A percentile compares a stretch with the other conserved stretches of the same genome.
These are phyloP conservation scores for Apistogramma diplotaenia DNA, from an alignment of 2,113 vertebrate genomes.

Conservation along the genomic window DNA sequence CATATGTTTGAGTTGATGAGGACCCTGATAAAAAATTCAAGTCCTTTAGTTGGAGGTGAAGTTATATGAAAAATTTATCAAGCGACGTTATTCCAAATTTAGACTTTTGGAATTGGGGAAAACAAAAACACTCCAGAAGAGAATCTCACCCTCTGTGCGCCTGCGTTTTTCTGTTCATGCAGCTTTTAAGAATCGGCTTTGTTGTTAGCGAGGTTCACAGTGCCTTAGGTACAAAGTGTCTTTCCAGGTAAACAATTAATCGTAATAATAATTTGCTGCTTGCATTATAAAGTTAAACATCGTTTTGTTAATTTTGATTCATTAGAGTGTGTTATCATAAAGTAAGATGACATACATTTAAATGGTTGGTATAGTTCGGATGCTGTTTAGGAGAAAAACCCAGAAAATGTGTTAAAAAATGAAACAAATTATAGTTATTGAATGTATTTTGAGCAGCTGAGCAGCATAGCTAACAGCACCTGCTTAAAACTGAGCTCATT, in stretches of 20 bases:
- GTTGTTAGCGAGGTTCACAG: not conserved
- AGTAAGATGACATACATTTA: not conserved
- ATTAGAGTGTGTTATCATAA: not conserved
- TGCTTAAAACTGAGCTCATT: not conserved
- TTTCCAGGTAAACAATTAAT: not conserved
- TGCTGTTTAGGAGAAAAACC: not conserved
- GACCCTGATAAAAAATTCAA: constrained; percentile 61
- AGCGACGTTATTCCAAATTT: constrained; percentile 50
- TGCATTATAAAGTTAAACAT: not conserved
- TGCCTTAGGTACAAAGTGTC: not conserved
- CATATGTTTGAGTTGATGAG: constrained; percentile 60
- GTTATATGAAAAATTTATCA: constrained; percentile 56
- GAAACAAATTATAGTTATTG: not conserved
- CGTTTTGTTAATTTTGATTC: not conserved
- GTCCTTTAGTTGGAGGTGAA: constrained; percentile 51
- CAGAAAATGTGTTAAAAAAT: not conserved
- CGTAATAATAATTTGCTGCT: not conserved
- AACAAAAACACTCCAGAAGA: constrained; percentile 17
- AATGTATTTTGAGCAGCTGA: not conserved
- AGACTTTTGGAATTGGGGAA: constrained; percentile 31
- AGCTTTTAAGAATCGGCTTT: not conserved
- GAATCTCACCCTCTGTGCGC: not conserved
- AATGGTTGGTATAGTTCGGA: not conserved
- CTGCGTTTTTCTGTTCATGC: not conserved
- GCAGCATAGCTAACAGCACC: not conserved